phyloP scores from a whole-genome alignment of 2,113 vertebrate genomes.

The Cololabis saira region DNA sequence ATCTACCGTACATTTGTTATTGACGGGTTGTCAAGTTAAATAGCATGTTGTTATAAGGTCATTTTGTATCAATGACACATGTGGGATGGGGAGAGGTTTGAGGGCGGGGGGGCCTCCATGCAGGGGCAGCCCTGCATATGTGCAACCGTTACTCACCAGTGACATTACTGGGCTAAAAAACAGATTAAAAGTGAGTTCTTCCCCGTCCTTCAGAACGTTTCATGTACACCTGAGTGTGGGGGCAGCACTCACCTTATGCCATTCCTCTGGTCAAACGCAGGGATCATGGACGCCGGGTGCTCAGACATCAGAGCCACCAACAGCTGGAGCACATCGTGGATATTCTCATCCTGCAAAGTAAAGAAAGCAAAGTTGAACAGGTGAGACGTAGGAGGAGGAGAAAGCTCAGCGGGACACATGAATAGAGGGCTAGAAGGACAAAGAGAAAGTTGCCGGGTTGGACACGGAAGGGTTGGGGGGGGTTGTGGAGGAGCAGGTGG shows the following conservation, averaged over 20 bases:
- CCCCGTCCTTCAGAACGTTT: neutral
- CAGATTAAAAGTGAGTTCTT: neutral
- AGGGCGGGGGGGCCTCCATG: no score
- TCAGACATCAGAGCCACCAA: constrained; percentile 98
- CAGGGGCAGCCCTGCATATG: no score
- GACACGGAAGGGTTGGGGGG: neutral
- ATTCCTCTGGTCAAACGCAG: constrained; percentile 98
- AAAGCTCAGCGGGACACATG: neutral
- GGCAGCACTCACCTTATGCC: constrained; percentile 91
- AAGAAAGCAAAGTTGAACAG: constrained; percentile 10
- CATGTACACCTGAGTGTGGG: constrained; percentile 1
- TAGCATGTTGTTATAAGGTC: no score
- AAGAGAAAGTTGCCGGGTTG: constrained; percentile 40
- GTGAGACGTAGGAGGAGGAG: constrained; percentile 25
- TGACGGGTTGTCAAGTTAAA: no score
- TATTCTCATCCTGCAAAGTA: constrained; percentile 93
- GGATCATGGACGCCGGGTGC: constrained; percentile 99
- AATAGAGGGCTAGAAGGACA: constrained; percentile 37
- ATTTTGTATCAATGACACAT: no score
- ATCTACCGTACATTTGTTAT: no score
- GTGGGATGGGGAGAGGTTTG: no score
- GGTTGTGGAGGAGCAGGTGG: constrained; percentile 46
- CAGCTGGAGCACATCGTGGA: constrained; percentile 97
- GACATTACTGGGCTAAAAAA: neutral
- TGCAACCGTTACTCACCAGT: no score